A percentile compares a stretch with the other conserved stretches of the same genome.
Evolutionary conservation across 1,140 invertebrate genomes (phyloP).

Genomic region (Agraylea sexmaculata): DNA sequence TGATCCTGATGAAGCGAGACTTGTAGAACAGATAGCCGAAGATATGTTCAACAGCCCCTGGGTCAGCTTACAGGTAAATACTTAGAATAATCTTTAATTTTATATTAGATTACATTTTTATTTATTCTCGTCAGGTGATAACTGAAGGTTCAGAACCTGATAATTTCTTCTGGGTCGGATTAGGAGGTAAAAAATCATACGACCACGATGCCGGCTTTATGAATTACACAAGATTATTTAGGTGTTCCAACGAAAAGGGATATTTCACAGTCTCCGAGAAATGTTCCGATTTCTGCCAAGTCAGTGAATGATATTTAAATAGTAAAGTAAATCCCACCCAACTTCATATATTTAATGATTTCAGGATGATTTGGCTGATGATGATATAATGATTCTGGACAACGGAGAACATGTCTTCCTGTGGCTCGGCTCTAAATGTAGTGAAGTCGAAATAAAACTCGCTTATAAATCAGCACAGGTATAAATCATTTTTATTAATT

Average conservation of each 20-base stretch:
- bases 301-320: constrained; percentile 27
- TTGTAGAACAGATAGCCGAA: constrained; percentile 88
- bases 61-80: constrained; percentile 61
- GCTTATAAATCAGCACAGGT: constrained; percentile 97
- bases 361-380: constrained; percentile 95
- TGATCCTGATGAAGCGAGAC: constrained; percentile 74
- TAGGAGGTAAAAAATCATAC: constrained; percentile 88
- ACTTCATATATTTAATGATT: constrained; percentile 12
- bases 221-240: constrained; percentile 87
- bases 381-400: constrained; percentile 99
- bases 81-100: constrained; percentile 2
- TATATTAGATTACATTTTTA: background rate
- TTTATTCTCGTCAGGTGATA: constrained; percentile 49
- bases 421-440: constrained; percentile 92
- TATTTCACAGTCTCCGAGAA: constrained; percentile 99
- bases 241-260: constrained; percentile 98
- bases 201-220: constrained; percentile 88
- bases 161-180: constrained; percentile 96
- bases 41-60: constrained; percentile 86
- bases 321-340: no score
- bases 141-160: constrained; percentile 97
- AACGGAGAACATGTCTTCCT: constrained; percentile 97
- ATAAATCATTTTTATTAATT: constrained; percentile 22
- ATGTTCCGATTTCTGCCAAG: constrained; percentile 99
- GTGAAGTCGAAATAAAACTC: constrained; percentile 97